A percentile compares a stretch with the other conserved stretches of the same genome.
These are phyloP conservation scores for Orthosia gracilis DNA, from an alignment of 2,888 invertebrate genomes.

Conservation along the genomic window DNA sequence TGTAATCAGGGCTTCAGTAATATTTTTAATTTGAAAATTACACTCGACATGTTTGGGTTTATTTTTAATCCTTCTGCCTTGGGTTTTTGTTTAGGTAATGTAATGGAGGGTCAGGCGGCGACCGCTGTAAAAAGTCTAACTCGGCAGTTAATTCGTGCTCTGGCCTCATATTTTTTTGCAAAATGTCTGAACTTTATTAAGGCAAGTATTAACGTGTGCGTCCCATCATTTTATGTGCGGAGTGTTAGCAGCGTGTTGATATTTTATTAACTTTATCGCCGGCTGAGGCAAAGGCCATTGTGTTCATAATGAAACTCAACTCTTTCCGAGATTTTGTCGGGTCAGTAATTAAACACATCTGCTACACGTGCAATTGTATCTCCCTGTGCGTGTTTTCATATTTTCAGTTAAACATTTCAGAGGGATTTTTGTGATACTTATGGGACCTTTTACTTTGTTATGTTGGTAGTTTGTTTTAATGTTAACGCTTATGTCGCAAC, in stretches of 20 bases:
- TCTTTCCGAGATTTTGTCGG: conserved; percentile 86
- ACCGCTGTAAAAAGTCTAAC: conserved; percentile 80
- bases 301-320: conserved; percentile 85
- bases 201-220: conserved; percentile 84
- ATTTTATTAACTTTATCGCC: conserved; percentile 88
- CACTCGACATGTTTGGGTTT: conserved; percentile 81
- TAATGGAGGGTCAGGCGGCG: conserved; percentile 74
- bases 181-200: conserved; percentile 85
- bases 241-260: conserved; percentile 85
- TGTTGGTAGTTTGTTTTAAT: conserved; percentile 77
- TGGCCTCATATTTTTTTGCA: conserved; percentile 79
- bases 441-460: conserved; percentile 74
- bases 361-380: conserved; percentile 84
- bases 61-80: conserved; percentile 78
- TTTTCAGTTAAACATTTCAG: conserved; percentile 78
- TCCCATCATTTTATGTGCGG: conserved; percentile 81
- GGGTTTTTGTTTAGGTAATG: conserved; percentile 81
- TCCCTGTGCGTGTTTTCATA: conserved; percentile 77
- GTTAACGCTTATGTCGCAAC: conserved; percentile 72
- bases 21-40: conserved; percentile 83
- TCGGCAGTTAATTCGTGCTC: conserved; percentile 84
- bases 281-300: conserved; percentile 77
- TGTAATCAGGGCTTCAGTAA: conserved; percentile 52
- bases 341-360: conserved; percentile 90
- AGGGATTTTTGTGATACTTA: conserved; percentile 75